phyloP scores from a whole-genome alignment of 2,797 vertebrate genomes.

The Nannoperca australis region DNA sequence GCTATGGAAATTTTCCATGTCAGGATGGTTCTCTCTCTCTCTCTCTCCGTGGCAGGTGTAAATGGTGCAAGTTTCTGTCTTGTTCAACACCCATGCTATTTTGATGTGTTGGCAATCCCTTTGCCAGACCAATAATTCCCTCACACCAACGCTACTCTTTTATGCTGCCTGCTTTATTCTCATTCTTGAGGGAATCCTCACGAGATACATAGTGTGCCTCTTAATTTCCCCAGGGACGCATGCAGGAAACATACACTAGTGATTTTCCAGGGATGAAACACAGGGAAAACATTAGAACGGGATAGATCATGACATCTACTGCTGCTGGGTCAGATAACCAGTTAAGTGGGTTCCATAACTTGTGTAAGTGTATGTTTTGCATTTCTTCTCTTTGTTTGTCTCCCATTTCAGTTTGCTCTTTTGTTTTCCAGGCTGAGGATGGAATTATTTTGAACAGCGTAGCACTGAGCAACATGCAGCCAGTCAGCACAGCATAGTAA shows the following conservation, averaged over 20 bases:
- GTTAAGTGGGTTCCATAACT: slow-evolving; percentile 78
- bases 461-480: slow-evolving; percentile 69
- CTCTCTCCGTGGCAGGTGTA: slow-evolving; percentile 78
- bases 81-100: slow-evolving; percentile 84
- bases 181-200: slow-evolving; percentile 84
- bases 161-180: slow-evolving; percentile 84
- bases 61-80: slow-evolving; percentile 84
- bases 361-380: slow-evolving; percentile 70
- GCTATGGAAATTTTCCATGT: slow-evolving; percentile 71
- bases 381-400: slow-evolving; percentile 63
- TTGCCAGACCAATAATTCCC: slow-evolving; percentile 84
- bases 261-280: slow-evolving; percentile 85
- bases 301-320: slow-evolving; percentile 76
- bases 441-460: slow-evolving; percentile 65
- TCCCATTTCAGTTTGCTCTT: slow-evolving; percentile 66
- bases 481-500: slow-evolving; percentile 69
- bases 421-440: slow-evolving; percentile 64
- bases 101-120: slow-evolving; percentile 85
- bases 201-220: slow-evolving; percentile 84
- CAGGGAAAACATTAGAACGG: slow-evolving; percentile 78
- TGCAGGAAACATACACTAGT: slow-evolving; percentile 86
- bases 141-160: slow-evolving; percentile 85
- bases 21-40: slow-evolving; percentile 55
- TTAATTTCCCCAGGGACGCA: slow-evolving; percentile 88
- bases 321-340: slow-evolving; percentile 76